Evolutionary conservation across 2,888 invertebrate genomes (phyloP).

Genomic region (Amitus sp.): DNA sequence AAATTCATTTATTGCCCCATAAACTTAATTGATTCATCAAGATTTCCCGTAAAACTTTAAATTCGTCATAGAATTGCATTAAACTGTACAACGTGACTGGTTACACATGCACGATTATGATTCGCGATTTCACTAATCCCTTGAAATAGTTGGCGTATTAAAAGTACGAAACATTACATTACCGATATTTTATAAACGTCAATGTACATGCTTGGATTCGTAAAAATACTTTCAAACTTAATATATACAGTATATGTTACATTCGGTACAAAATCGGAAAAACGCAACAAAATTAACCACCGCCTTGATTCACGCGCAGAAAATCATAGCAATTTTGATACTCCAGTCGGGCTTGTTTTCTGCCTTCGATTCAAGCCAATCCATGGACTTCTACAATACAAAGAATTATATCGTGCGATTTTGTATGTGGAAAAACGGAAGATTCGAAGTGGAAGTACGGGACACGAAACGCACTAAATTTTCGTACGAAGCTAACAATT

Average conservation of each 20-base stretch:
- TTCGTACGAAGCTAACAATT: constrained; percentile 31
- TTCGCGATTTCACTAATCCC: background rate
- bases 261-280: constrained; percentile 34
- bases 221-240: constrained; percentile 34
- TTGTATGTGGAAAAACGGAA: constrained; percentile 43
- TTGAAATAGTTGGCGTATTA: constrained; percentile 17
- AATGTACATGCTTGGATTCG: constrained; percentile 19
- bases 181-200: constrained; percentile 18
- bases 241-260: constrained; percentile 36
- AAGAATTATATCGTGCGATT: constrained; percentile 30
- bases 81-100: background rate
- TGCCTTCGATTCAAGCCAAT: constrained; percentile 44
- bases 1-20: constrained; percentile 1
- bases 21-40: background rate
- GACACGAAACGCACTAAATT: constrained; percentile 30
- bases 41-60: background rate
- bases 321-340: background rate
- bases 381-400: constrained; percentile 42
- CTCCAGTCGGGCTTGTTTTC: background rate
- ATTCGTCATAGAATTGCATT: background rate
- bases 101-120: background rate
- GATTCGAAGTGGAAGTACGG: constrained; percentile 48
- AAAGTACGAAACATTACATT: constrained; percentile 32
- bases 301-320: background rate
- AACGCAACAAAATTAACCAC: background rate